Evolutionary conservation across 2,113 vertebrate species (phyloP), one percentile per base, ranked within the genome.

Genomic region (Balaenoptera acutorostrata): DNA sequence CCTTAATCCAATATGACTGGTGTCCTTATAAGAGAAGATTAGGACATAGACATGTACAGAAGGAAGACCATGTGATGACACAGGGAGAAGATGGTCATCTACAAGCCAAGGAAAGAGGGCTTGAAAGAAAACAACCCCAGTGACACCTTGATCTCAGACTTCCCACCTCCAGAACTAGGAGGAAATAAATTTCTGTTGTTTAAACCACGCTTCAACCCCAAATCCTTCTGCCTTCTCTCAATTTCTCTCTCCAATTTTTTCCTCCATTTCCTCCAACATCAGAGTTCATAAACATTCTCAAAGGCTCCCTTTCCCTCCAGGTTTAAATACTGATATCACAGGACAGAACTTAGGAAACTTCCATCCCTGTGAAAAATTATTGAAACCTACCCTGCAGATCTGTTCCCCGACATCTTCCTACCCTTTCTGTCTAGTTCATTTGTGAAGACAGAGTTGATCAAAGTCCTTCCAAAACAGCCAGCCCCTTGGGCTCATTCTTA

Each of bases 311-410:
- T 94, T 97, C 89, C 93, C 93, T 98, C 94, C 39, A 87, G 61
- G 63, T 31, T 93, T 68, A 83, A 96, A 95, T 95, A 86, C 61
- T 90, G 84, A 84, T 88, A 97, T 96, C 95, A 95, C 74, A 96
- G 89, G 86, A 74, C 77, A 61, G 81, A 96, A 89, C 29, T 97
- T 57, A 93, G 96, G 91, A 98, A 97, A 97, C 17, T 96, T 97
- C 44, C 86, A 52, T 93, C 69, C 68, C 83, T 83, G 13, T 97
- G 93, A 98, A 98, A 98, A 98, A 96, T 97, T 97, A 98, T 97
- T 97, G 94, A 98, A 94, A 98, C 88, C 64, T 93, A 90, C 66
- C 93, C 92, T 97, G 41, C 64, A 96, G 78, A 97, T 87, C 4
- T 39, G 11, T 64, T 97, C 69, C 81, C 74, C 27, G 20, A 64